A percentile compares a stretch with the other conserved stretches of the same genome.
These are phyloP conservation scores for Sternarchorhynchus goeldii DNA, from an alignment of 2,797 vertebrate species.

Conservation along the genomic window DNA sequence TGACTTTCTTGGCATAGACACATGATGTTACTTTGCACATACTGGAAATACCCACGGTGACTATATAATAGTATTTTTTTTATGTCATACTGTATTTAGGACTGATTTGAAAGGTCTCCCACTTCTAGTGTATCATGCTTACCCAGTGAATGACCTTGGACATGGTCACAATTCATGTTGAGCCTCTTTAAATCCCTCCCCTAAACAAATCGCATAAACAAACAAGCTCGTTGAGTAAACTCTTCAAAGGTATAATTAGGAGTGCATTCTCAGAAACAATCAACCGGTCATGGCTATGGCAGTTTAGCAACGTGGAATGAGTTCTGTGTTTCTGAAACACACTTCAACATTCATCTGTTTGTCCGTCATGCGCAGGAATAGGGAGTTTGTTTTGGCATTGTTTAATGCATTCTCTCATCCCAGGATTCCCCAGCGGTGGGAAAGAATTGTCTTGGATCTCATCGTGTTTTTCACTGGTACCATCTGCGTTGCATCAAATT, in stretches of 20 bases:
- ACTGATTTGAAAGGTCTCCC: background rate
- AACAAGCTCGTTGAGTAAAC: conserved; percentile 4
- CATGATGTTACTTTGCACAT: background rate
- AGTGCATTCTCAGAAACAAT: conserved; percentile 19
- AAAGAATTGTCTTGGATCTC: conserved; percentile 20
- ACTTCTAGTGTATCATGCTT: background rate
- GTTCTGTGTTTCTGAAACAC: conserved; percentile 13
- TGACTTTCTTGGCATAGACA: conserved; percentile 13
- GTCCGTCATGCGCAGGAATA: conserved; percentile 18
- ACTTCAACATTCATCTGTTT: conserved; percentile 17
- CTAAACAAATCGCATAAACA: conserved; percentile 9
- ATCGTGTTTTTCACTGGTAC: conserved; percentile 10
- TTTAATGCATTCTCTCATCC: conserved; percentile 4
- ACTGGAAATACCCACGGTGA: background rate
- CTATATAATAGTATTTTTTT: conserved; percentile 23
- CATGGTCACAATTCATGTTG: conserved; percentile 29
- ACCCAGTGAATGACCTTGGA: conserved; percentile 24
- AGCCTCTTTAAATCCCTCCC: conserved; percentile 8
- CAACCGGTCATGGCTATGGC: conserved; percentile 20
- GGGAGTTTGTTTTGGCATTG: conserved; percentile 33
- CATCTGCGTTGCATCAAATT: background rate
- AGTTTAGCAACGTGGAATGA: conserved; percentile 25
- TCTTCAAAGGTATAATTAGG: conserved; percentile 28
- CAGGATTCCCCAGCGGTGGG: background rate
- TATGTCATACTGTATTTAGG: conserved; percentile 3